phyloP scores from a whole-genome alignment of 2,797 vertebrate species.

The Anableps anableps region DNA sequence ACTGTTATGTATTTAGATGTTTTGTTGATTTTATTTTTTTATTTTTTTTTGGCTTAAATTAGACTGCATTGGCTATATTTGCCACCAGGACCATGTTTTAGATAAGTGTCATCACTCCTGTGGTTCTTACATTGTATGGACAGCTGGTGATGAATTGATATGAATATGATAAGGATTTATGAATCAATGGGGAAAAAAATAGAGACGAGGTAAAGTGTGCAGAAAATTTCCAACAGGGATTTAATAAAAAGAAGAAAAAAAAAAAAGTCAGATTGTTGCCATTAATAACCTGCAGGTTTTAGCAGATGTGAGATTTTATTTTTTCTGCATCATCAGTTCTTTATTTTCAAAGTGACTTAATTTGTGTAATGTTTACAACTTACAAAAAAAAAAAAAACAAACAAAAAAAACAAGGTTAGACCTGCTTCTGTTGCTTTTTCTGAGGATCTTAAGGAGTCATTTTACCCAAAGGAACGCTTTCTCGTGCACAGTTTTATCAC shows the following conservation, averaged over 20 bases:
- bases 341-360: constrained; percentile 34
- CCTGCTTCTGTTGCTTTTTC: constrained; percentile 51
- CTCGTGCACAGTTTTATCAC: constrained; percentile 1
- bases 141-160: constrained; percentile 55
- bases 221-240: constrained; percentile 27
- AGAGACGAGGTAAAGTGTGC: constrained; percentile 17
- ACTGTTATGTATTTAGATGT: constrained; percentile 59
- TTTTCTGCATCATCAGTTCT: constrained; percentile 34
- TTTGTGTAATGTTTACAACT: constrained; percentile 32
- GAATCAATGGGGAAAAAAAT: constrained; percentile 37
- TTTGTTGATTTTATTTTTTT: constrained; percentile 35
- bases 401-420: constrained; percentile 21
- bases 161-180: constrained; percentile 52
- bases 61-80: constrained; percentile 26
- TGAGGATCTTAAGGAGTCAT: constrained; percentile 59
- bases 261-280: constrained; percentile 53
- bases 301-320: constrained; percentile 33
- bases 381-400: neutral
- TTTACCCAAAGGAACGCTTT: constrained; percentile 33
- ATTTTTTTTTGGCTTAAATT: constrained; percentile 38
- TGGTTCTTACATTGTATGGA: constrained; percentile 68
- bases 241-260: neutral
- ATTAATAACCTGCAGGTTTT: constrained; percentile 40
- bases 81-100: constrained; percentile 60
- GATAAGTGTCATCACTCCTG: constrained; percentile 62